Evolutionary conservation across 1,140 invertebrate species (phyloP).

Genomic region (Pseudomyrmex sp.): DNA sequence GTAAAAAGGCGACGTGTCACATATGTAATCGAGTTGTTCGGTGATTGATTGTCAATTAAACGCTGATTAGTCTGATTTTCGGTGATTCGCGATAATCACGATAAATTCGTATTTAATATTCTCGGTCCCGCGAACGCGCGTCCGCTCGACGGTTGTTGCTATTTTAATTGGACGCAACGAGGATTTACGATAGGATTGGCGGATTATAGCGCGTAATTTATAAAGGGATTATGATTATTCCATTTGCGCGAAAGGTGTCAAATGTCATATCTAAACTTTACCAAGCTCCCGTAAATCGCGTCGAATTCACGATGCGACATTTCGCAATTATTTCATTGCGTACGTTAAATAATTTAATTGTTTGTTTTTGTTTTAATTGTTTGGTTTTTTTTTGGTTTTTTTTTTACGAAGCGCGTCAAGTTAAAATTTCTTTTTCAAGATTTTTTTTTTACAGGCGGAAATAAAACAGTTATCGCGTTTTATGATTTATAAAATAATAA

Average conservation of each 20-base stretch:
- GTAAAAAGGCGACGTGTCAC: slow-evolving; percentile 4
- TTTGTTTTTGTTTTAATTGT: too few relatives aligned
- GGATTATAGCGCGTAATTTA: slow-evolving; percentile 3
- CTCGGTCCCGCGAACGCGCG: not conserved
- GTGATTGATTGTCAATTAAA: slow-evolving; percentile 23
- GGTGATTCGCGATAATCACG: slow-evolving; percentile 15
- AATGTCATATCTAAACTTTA: slow-evolving; percentile 11
- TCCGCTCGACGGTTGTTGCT: not conserved
- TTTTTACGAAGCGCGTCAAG: not conserved
- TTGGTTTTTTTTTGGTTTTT: not conserved
- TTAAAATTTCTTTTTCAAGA: not conserved
- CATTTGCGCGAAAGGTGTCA: not conserved
- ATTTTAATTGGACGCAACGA: slow-evolving; percentile 30
- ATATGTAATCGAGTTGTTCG: not conserved
- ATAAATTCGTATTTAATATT: slow-evolving; percentile 27
- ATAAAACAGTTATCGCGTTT: not conserved
- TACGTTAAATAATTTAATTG: not conserved
- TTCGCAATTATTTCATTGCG: not conserved
- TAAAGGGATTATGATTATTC: slow-evolving; percentile 8
- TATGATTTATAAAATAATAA: slow-evolving; percentile 10
- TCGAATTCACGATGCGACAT: not conserved
- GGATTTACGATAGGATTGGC: not conserved
- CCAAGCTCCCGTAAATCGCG: not conserved
- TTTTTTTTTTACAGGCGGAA: not conserved
- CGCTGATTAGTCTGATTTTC: not conserved